phyloP scores from a whole-genome alignment of 2,888 invertebrate species.

The Lasioglossum villosulum region DNA sequence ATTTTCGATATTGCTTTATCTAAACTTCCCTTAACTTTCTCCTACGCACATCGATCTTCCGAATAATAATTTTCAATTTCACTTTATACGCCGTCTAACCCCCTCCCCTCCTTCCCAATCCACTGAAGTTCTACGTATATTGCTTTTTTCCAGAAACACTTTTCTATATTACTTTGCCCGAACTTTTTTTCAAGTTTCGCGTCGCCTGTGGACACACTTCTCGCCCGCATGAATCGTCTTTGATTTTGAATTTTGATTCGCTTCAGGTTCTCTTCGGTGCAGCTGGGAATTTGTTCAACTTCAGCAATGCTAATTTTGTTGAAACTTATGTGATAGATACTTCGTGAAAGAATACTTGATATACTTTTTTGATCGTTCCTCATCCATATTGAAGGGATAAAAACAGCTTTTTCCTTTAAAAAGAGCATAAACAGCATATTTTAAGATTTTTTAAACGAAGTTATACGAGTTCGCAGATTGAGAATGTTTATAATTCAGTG shows the following conservation, averaged over 20 bases:
- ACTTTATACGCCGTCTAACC: background rate
- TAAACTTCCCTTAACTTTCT: background rate
- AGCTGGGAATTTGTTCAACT: background rate
- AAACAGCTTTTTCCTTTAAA: background rate
- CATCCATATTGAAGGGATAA: no score
- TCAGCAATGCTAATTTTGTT: no score
- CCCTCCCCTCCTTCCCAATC: no score
- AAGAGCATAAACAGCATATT: background rate
- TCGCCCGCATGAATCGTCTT: background rate
- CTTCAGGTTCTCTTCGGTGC: background rate
- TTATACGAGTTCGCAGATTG: no score
- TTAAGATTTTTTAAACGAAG: background rate
- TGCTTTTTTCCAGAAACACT: background rate
- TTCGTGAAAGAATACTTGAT: background rate
- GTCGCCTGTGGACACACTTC: background rate
- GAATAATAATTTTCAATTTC: conserved; percentile 21
- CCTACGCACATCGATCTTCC: conserved; percentile 23
- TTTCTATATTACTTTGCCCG: conserved; percentile 13
- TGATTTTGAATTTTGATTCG: background rate
- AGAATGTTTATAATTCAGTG: no score
- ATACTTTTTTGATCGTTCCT: no score
- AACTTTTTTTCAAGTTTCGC: background rate
- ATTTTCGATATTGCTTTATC: conserved; percentile 22
- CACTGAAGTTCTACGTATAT: background rate
- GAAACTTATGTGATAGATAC: background rate